Conservation (phyloP, 1,140 invertebrate species). For the Panonychus citri region DNA sequence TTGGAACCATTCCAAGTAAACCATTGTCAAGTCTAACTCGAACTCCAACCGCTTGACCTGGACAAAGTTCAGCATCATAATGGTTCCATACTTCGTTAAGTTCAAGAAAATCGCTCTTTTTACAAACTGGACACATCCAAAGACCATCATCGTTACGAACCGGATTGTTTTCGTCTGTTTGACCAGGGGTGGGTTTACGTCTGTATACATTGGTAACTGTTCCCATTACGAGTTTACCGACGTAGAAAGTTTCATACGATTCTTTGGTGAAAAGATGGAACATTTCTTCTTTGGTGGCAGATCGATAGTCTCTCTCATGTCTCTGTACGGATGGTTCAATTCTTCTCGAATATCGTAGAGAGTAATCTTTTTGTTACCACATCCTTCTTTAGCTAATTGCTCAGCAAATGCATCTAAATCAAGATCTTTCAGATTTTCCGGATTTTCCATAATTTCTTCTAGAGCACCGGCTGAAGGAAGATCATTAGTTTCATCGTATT, state of each 20-base stretch:
- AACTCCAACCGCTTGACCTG: conserved; percentile 79
- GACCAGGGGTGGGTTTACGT: conserved; percentile 68
- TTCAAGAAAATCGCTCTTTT: conserved; percentile 82
- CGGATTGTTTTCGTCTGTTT: conserved; percentile 82
- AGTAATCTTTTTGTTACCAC: conserved; percentile 90
- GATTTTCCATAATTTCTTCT: conserved; percentile 87
- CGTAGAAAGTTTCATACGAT: conserved; percentile 77
- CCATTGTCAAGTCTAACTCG: conserved; percentile 76
- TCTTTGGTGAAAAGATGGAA: conserved; percentile 93
- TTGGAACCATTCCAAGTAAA: conserved; percentile 75
- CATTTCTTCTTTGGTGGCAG: conserved; percentile 59
- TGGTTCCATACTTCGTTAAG: conserved; percentile 94
- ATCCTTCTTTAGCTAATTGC: conserved; percentile 67
- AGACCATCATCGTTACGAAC: conserved; percentile 73
- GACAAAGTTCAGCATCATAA: conserved; percentile 83
- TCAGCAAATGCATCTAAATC: conserved; percentile 97
- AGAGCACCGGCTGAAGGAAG: conserved; percentile 83
- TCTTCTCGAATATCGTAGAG: conserved; percentile 92
- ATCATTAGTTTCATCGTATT: conserved; percentile 74
- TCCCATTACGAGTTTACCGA: conserved; percentile 37
- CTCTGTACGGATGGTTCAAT: conserved; percentile 83
- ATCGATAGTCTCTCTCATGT: conserved; percentile 53
- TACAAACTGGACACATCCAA: conserved; percentile 93
- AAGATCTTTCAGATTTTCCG: conserved; percentile 80
- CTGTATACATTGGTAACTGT: conserved; percentile 33